phyloP scores from a whole-genome alignment of 2,797 vertebrate genomes.

The Otolemur crassicaudatus region DNA sequence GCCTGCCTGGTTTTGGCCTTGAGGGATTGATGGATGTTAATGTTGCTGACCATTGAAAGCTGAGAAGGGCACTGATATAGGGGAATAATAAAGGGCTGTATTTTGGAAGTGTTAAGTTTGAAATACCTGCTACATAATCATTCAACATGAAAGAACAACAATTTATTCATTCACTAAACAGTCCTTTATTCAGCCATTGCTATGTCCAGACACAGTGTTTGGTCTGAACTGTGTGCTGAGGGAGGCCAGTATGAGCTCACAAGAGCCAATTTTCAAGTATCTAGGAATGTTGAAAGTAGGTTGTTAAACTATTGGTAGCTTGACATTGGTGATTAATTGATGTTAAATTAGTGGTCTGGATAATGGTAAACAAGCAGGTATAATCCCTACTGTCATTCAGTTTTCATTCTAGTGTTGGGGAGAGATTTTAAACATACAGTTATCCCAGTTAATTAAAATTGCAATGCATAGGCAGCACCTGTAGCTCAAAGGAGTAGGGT shows the following conservation, averaged over 20 bases:
- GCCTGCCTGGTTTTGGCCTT: neutral
- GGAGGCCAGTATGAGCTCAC: too few species aligned
- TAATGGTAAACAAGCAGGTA: neutral
- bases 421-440: neutral
- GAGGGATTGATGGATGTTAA: neutral
- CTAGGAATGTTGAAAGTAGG: neutral
- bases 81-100: neutral
- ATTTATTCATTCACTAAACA: neutral
- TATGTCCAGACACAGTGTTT: neutral
- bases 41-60: neutral
- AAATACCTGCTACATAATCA: neutral
- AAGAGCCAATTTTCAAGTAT: neutral
- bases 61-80: too few species aligned
- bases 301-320: neutral
- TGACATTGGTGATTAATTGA: too few species aligned
- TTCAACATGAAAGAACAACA: neutral
- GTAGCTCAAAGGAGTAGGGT: too few species aligned
- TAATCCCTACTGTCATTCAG: neutral
- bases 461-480: neutral
- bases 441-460: neutral
- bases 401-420: neutral
- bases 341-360: too few species aligned
- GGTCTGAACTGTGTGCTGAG: neutral
- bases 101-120: neutral
- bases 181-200: neutral